Conservation (phyloP, 2,888 invertebrate species). For the Entomobrya multifasciata region DNA sequence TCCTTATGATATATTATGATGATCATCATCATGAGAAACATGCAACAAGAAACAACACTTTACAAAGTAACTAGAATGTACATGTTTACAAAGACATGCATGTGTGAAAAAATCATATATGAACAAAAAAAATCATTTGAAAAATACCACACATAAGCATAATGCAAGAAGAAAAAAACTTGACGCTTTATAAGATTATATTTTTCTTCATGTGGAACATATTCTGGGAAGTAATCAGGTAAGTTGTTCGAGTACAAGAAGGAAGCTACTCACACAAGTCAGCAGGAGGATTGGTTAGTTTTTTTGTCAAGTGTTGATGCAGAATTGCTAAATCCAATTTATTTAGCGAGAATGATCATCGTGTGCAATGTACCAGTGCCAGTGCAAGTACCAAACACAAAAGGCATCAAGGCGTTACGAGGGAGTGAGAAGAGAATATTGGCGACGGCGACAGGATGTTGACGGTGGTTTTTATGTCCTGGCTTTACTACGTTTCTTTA, state of each 20-base stretch:
- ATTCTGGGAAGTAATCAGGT: slow-evolving; percentile 54
- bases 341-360: slow-evolving; percentile 47
- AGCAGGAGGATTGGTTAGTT: slow-evolving; percentile 36
- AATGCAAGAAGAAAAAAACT: background rate
- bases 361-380: too few species aligned
- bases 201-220: slow-evolving; percentile 45
- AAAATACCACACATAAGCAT: slow-evolving; percentile 11
- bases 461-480: background rate
- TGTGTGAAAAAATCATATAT: slow-evolving; percentile 25
- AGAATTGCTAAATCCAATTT: slow-evolving; percentile 56
- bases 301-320: slow-evolving; percentile 45
- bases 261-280: slow-evolving; percentile 5
- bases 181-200: background rate
- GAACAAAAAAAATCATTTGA: background rate
- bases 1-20: background rate
- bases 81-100: background rate
- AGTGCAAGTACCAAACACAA: background rate
- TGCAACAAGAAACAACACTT: slow-evolving; percentile 41
- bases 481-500: too few species aligned
- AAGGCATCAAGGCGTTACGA: background rate
- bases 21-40: background rate
- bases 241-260: slow-evolving; percentile 7
- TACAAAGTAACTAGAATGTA: background rate
- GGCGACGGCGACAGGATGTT: background rate
- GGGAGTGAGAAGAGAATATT: slow-evolving; percentile 28